phyloP scores from a whole-genome alignment of 2,888 invertebrate species.

The Drosophila greeni region DNA sequence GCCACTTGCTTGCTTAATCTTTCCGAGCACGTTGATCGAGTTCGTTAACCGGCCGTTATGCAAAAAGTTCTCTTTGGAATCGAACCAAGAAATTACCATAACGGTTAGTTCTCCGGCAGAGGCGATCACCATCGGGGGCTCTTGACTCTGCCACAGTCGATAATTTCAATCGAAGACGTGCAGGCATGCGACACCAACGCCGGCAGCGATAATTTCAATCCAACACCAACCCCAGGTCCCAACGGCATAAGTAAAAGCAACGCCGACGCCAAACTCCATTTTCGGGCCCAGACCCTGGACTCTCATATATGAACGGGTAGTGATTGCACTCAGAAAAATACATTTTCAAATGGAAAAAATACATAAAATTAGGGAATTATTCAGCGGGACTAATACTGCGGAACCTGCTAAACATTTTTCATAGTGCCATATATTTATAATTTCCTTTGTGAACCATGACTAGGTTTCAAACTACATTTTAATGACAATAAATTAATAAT shows the following conservation, averaged over 20 bases:
- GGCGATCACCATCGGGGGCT: constrained; percentile 19
- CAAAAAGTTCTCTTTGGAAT: constrained; percentile 69
- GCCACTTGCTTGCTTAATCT: constrained; percentile 50
- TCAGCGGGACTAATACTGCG: no score
- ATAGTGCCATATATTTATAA: no score
- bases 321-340: constrained; percentile 2
- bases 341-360: no score
- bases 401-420: background rate
- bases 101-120: constrained; percentile 49
- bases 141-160: constrained; percentile 20
- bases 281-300: constrained; percentile 37
- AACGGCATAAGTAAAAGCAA: constrained; percentile 16
- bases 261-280: constrained; percentile 33
- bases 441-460: background rate
- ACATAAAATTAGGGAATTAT: background rate
- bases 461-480: background rate
- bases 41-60: constrained; percentile 68
- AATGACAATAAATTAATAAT: background rate
- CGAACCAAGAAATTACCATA: constrained; percentile 68
- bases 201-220: constrained; percentile 29
- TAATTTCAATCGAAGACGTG: constrained; percentile 51
- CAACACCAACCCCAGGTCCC: constrained; percentile 1
- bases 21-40: constrained; percentile 56
- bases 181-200: constrained; percentile 55
- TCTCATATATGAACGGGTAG: constrained; percentile 2